phyloP scores from a whole-genome alignment of 2,888 invertebrate species.

The Lithophane semibrunnea region DNA sequence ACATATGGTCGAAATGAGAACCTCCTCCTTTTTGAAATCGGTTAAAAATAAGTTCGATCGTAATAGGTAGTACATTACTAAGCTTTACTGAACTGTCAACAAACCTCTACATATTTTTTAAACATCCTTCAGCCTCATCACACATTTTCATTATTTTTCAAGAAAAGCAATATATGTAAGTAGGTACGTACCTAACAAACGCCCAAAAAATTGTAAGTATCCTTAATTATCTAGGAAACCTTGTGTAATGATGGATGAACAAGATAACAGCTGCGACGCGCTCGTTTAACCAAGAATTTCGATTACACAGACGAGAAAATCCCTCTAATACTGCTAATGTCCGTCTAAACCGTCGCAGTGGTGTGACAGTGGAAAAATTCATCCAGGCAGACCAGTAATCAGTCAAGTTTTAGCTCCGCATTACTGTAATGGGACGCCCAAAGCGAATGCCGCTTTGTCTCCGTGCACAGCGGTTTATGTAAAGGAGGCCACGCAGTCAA shows the following conservation, averaged over 20 bases:
- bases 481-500: conserved; percentile 66
- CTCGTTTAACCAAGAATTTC: conserved; percentile 75
- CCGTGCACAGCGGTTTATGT: conserved; percentile 72
- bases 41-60: no score
- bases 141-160: conserved; percentile 22
- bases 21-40: no score
- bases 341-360: conserved; percentile 69
- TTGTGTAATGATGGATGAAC: conserved; percentile 60
- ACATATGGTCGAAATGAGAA: no score
- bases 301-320: conserved; percentile 81
- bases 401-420: conserved; percentile 87
- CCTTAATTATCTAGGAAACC: conserved; percentile 54
- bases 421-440: conserved; percentile 84
- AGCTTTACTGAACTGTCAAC: conserved; percentile 19
- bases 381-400: conserved; percentile 82
- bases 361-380: conserved; percentile 82
- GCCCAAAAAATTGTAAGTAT: conserved; percentile 26
- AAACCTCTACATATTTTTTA: conserved; percentile 18
- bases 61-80: neutral
- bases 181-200: neutral
- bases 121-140: conserved; percentile 15
- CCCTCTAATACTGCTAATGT: conserved; percentile 81
- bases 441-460: conserved; percentile 79
- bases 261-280: conserved; percentile 59
- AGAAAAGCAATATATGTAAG: conserved; percentile 19